These are phyloP conservation scores for Pollenia angustigena DNA, from an alignment of 2,888 invertebrate species.

Conservation along the genomic window DNA sequence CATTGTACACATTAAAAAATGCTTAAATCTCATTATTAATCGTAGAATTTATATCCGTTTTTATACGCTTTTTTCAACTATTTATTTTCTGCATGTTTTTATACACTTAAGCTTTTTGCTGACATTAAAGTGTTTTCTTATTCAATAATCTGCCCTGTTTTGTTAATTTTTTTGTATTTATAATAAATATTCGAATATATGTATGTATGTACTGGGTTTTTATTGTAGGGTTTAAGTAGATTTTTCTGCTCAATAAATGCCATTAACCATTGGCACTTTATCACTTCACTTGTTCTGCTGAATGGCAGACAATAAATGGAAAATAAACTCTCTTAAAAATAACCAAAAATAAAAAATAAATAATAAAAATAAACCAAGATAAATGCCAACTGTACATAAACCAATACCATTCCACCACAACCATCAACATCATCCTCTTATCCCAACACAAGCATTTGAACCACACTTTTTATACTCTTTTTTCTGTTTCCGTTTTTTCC, in stretches of 20 bases:
- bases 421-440: neutral
- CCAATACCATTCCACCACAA: neutral
- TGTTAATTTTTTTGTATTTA: neutral
- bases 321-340: constrained; percentile 40
- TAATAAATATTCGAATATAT: neutral
- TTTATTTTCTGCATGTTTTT: neutral
- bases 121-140: constrained; percentile 2
- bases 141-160: neutral
- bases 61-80: neutral
- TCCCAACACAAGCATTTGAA: constrained; percentile 20
- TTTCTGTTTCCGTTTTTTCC: constrained; percentile 19
- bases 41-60: neutral
- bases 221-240: constrained; percentile 33
- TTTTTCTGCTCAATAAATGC: constrained; percentile 60
- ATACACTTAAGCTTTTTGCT: neutral
- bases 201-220: constrained; percentile 6
- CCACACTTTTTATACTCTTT: constrained; percentile 21
- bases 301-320: constrained; percentile 45
- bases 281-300: constrained; percentile 51
- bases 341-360: constrained; percentile 41
- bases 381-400: constrained; percentile 26
- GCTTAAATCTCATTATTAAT: neutral
- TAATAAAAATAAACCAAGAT: constrained; percentile 7
- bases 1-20: neutral
- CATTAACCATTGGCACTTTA: constrained; percentile 62